Evolutionary conservation across 1,140 invertebrate genomes (phyloP), one percentile per base, ranked within the genome.

Genomic region (Drosophila paulistorum): DNA sequence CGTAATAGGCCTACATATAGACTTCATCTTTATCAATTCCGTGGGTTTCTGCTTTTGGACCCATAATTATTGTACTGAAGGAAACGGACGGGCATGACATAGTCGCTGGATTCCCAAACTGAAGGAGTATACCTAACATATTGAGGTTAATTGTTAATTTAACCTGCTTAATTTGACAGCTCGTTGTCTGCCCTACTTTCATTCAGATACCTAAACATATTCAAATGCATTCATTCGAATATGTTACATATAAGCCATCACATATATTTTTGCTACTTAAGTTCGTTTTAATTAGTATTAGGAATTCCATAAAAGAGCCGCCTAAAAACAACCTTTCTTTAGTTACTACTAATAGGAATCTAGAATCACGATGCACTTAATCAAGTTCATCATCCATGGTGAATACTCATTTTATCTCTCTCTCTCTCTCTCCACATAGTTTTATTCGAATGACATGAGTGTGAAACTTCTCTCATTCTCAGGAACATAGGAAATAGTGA

Each of bases 21-120:
- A 20, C 10, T 23, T 51, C 45, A 51, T 51, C 45, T 51, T 51
- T 51, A 51, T 51, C 45, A 23, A 51, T 4, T 20, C 17, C 45
- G 17, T 51, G 45, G 45, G 30, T 30, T 23, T 51, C 45, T 51
- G 17, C 45, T 1, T 11, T 20, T 51, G 17, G 17, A 51, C 17
- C 45, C 45, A 20, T 11, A 23, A 48, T 17, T 17, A 7, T 48
- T 48, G 30, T 48, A 48, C 7, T 48, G 14, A 48, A 17, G 17
- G 45, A 48, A 17, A 48, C 10, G 14, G 45, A 51, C 3, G 17
- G 45, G 45, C 17, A 51, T 23, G 17, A 51, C 45, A 13, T 45
- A 45, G 14, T 20, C 45, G 45, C 13, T 17, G 45, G 45, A 48
- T 48, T 17, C 5, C 14, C 14, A n/a, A 6, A 1, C 45, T 51